A percentile compares a stretch with the other conserved stretches of the same genome.
These are phyloP conservation scores for Drosophila cardini DNA, from an alignment of 1,140 invertebrate species.

Conservation along the genomic window DNA sequence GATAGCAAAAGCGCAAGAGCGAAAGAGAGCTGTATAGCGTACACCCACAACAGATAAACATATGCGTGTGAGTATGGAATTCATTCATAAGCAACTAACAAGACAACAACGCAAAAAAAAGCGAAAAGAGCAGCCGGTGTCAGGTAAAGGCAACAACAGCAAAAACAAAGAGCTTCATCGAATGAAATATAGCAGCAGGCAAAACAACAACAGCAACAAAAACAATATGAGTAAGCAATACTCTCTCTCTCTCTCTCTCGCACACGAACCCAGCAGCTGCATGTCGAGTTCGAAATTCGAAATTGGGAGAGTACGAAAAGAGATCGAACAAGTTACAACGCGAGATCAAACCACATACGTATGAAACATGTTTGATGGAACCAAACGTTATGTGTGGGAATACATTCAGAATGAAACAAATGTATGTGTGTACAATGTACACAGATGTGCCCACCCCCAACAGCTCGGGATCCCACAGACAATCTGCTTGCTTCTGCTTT, in stretches of 20 bases:
- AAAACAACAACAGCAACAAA: conserved; percentile 48
- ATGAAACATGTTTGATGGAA: conserved; percentile 13
- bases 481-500: background rate
- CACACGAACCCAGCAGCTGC: conserved; percentile 36
- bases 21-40: conserved; percentile 3
- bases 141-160: conserved; percentile 46
- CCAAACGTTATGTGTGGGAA: background rate
- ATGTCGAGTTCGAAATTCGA: conserved; percentile 64
- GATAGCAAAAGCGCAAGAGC: conserved; percentile 1
- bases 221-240: conserved; percentile 63
- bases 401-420: background rate
- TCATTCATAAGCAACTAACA: conserved; percentile 66
- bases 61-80: conserved; percentile 21
- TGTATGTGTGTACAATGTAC: background rate
- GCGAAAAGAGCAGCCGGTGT: conserved; percentile 65
- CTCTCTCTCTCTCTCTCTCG: conserved; percentile 14
- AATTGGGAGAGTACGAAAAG: conserved; percentile 32
- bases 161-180: conserved; percentile 42
- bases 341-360: conserved; percentile 4
- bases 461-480: background rate
- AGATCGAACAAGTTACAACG: conserved; percentile 31
- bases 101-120: conserved; percentile 46
- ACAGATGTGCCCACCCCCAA: conserved; percentile 16
- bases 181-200: conserved; percentile 20
- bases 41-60: conserved; percentile 48